Conservation (phyloP, 2,888 invertebrate species). For the Linyphia triangularis region DNA sequence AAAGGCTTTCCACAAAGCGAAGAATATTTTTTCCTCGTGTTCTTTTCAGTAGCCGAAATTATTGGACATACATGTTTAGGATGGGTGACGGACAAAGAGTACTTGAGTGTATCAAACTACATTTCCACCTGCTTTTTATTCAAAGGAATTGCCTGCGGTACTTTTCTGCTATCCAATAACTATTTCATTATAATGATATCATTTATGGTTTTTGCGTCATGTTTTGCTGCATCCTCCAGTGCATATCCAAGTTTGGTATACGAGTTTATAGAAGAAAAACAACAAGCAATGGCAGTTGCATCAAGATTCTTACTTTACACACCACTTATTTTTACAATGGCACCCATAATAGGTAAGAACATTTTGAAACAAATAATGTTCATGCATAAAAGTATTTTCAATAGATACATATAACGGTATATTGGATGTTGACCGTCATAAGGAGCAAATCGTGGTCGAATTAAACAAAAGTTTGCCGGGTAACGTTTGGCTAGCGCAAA, state of each 20-base stretch:
- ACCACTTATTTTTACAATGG: not conserved
- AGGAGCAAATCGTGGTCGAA: too few species aligned
- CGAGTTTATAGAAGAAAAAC: not conserved
- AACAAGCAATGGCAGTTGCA: not conserved
- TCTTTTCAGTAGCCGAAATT: not conserved
- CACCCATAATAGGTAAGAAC: slow-evolving; percentile 17
- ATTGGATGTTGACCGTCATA: too few species aligned
- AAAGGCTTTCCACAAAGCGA: not conserved
- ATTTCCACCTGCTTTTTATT: not conserved
- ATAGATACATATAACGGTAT: too few species aligned
- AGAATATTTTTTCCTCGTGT: not conserved
- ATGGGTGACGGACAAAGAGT: not conserved
- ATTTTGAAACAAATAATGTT: too few species aligned
- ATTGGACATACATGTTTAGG: not conserved
- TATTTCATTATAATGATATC: not conserved
- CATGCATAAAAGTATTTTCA: too few species aligned
- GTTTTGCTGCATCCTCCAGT: not conserved
- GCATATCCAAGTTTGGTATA: not conserved
- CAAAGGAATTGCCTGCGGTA: not conserved
- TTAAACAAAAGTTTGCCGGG: too few species aligned
- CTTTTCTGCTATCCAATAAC: not conserved
- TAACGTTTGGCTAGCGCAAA: too few species aligned
- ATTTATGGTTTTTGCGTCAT: not conserved
- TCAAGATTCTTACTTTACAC: not conserved
- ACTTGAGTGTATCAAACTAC: not conserved